phyloP scores from a whole-genome alignment of 2,888 invertebrate genomes.

The Lepidochitona cinerea region DNA sequence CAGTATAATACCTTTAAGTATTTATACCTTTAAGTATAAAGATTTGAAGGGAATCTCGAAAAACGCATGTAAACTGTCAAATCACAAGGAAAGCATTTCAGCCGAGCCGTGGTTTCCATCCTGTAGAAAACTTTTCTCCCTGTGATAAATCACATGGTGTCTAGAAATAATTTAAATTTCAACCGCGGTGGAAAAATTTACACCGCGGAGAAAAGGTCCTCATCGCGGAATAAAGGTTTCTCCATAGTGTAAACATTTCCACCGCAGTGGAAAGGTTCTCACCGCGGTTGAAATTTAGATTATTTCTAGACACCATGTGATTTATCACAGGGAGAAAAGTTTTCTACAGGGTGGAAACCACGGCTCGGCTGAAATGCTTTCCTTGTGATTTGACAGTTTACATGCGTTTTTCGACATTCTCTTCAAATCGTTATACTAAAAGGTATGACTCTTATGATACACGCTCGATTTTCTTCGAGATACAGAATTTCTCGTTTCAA shows the following conservation, averaged over 20 bases:
- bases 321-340: not conserved
- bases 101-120: too few species aligned
- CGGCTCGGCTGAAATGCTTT: not conserved
- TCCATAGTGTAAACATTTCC: not conserved
- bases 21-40: too few species aligned
- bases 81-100: too few species aligned
- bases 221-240: not conserved
- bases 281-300: not conserved
- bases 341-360: not conserved
- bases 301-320: not conserved
- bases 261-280: not conserved
- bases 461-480: not conserved
- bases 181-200: not conserved
- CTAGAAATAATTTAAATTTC: too few species aligned
- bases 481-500: too few species aligned
- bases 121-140: too few species aligned
- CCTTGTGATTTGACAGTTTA: not conserved
- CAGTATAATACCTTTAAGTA: too few species aligned
- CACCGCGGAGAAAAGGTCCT: not conserved
- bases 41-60: too few species aligned
- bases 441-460: not conserved
- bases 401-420: too few species aligned
- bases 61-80: too few species aligned
- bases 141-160: too few species aligned
- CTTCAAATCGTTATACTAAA: too few species aligned